A percentile compares a stretch with the other conserved stretches of the same genome.
These are phyloP conservation scores for Crocallis elinguaria DNA, from an alignment of 2,888 invertebrate species.

Conservation along the genomic window DNA sequence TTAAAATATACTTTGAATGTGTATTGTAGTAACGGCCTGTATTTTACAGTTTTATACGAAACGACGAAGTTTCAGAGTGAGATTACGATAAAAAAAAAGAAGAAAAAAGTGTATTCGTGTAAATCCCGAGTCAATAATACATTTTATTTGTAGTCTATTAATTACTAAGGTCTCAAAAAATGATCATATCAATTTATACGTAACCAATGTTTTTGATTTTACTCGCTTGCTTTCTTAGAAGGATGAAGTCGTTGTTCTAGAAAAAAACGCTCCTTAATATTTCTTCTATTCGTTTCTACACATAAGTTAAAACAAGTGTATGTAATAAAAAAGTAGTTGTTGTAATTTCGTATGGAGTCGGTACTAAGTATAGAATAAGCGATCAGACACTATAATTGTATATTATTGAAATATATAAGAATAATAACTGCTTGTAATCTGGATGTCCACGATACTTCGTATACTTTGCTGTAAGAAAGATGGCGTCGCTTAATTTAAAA, in stretches of 20 bases:
- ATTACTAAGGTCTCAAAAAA: slow-evolving; percentile 67
- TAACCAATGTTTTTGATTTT: slow-evolving; percentile 61
- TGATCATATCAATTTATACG: slow-evolving; percentile 84
- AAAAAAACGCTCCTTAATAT: slow-evolving; percentile 50
- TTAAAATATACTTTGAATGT: background rate
- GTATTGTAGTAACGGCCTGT: slow-evolving; percentile 19
- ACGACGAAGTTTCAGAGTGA: background rate
- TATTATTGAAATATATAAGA: slow-evolving; percentile 61
- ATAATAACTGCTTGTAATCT: slow-evolving; percentile 58
- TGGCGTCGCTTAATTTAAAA: slow-evolving; percentile 22
- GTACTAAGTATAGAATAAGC: slow-evolving; percentile 63
- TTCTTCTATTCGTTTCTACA: slow-evolving; percentile 62
- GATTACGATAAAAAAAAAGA: background rate
- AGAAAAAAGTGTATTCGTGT: slow-evolving; percentile 15
- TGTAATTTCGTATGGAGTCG: slow-evolving; percentile 77
- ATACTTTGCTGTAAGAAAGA: slow-evolving; percentile 22
- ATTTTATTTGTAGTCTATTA: slow-evolving; percentile 61
- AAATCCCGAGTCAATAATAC: slow-evolving; percentile 41
- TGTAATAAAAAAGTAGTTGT: slow-evolving; percentile 73
- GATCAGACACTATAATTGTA: slow-evolving; percentile 70
- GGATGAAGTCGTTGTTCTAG: slow-evolving; percentile 39
- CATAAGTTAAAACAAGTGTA: slow-evolving; percentile 59
- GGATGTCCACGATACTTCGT: slow-evolving; percentile 30
- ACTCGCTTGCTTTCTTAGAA: slow-evolving; percentile 72
- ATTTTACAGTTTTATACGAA: slow-evolving; percentile 21